Conservation (phyloP, 1,140 invertebrate species). For the Caenorhabditis elegans region WBcel235 BX284606.5:7494001-7494500, state of each 20-base stretch:
- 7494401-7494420: neutral
- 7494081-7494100: neutral
- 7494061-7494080: neutral
- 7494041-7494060: neutral
- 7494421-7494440: neutral
- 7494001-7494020: constrained; percentile 3
- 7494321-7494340: neutral
- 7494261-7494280: neutral
- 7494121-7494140: neutral
- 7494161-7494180: constrained; percentile 17
- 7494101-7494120: constrained; percentile 3
- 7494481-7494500: too few relatives aligned
- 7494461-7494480: too few relatives aligned
- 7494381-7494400: neutral
- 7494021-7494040: constrained; percentile 16
- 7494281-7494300: neutral
- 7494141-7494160: neutral
- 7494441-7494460: neutral
- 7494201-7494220: too few relatives aligned
- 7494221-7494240: too few relatives aligned
- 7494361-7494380: neutral
- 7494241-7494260: neutral
- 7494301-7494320: neutral
- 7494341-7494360: neutral
- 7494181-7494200: constrained; percentile 6